phyloP scores from a whole-genome alignment of 1,140 invertebrate genomes.

The Euura lappo region DNA sequence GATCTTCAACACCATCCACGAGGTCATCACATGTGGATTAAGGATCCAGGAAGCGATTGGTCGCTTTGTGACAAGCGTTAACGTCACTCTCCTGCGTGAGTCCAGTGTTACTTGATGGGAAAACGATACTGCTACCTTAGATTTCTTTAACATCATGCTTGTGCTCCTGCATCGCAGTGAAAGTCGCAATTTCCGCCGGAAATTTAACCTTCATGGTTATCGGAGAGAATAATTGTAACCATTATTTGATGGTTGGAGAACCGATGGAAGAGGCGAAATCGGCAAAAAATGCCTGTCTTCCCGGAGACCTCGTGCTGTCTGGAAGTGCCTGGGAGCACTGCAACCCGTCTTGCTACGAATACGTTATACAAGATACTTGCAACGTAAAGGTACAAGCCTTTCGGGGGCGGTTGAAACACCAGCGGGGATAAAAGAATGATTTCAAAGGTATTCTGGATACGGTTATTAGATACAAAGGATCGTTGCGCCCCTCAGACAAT shows the following conservation, averaged over 20 bases:
- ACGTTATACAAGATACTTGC: slow-evolving; percentile 28
- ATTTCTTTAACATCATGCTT: no score
- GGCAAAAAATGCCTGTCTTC: slow-evolving; percentile 21
- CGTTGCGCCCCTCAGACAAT: background rate
- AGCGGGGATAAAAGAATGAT: background rate
- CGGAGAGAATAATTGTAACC: slow-evolving; percentile 30
- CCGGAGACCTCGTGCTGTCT: slow-evolving; percentile 34
- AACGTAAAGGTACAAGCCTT: slow-evolving; percentile 32
- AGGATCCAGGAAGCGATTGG: slow-evolving; percentile 32
- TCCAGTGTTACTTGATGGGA: background rate
- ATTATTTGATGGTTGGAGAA: slow-evolving; percentile 38
- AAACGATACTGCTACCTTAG: background rate
- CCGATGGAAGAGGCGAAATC: slow-evolving; percentile 35
- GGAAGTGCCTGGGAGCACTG: slow-evolving; percentile 35
- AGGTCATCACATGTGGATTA: slow-evolving; percentile 34
- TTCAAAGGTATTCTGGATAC: background rate
- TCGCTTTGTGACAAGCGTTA: slow-evolving; percentile 15
- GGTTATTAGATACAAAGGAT: background rate
- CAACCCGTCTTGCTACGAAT: slow-evolving; percentile 29
- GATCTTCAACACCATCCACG: slow-evolving; percentile 26
- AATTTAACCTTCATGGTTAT: slow-evolving; percentile 38
- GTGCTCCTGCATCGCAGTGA: slow-evolving; percentile 23
- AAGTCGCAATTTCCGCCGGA: slow-evolving; percentile 39
- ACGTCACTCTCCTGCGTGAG: background rate
- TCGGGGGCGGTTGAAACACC: background rate